phyloP scores from a whole-genome alignment of 2,888 invertebrate genomes.

The Acleris cristana region DNA sequence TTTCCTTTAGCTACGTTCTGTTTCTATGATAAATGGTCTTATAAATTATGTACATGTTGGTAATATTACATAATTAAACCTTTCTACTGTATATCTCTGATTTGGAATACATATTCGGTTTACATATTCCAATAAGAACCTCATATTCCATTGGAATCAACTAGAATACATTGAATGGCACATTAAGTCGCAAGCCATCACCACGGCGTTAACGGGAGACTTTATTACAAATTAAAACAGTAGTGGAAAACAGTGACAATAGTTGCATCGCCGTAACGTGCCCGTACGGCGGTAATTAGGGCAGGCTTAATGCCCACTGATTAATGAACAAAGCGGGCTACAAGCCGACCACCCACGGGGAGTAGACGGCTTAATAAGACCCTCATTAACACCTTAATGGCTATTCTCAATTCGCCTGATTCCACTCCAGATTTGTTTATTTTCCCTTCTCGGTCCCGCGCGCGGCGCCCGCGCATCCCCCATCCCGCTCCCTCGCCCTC shows the following conservation, averaged over 20 bases:
- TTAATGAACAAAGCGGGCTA: conserved; percentile 76
- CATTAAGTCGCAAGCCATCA: conserved; percentile 20
- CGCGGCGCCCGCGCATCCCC: conserved; percentile 52
- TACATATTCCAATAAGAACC: not conserved
- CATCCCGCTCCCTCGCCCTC: conserved; percentile 63
- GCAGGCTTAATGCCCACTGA: conserved; percentile 72
- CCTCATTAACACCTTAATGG: conserved; percentile 84
- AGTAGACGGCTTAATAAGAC: conserved; percentile 83
- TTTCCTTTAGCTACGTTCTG: too few relatives aligned
- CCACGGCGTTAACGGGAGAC: conserved; percentile 17
- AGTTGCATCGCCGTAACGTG: conserved; percentile 24
- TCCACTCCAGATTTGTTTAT: conserved; percentile 78
- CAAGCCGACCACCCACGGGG: conserved; percentile 79
- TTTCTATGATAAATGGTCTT: too few relatives aligned
- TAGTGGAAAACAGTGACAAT: conserved; percentile 30
- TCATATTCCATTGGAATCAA: conserved; percentile 5
- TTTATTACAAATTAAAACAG: conserved; percentile 29
- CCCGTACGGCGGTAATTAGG: conserved; percentile 68
- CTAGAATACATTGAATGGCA: conserved; percentile 17
- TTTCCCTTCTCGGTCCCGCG: conserved; percentile 62
- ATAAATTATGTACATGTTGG: too few relatives aligned
- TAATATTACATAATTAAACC: too few relatives aligned
- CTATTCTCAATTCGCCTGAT: conserved; percentile 82
- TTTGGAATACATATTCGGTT: too few relatives aligned
- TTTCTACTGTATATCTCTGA: too few relatives aligned